Percentiles rank a stretch among this genome's conserved stretches.
phyloP scores from a whole-genome alignment of 2,888 invertebrate genomes.

The Tiliacea aurago region DNA sequence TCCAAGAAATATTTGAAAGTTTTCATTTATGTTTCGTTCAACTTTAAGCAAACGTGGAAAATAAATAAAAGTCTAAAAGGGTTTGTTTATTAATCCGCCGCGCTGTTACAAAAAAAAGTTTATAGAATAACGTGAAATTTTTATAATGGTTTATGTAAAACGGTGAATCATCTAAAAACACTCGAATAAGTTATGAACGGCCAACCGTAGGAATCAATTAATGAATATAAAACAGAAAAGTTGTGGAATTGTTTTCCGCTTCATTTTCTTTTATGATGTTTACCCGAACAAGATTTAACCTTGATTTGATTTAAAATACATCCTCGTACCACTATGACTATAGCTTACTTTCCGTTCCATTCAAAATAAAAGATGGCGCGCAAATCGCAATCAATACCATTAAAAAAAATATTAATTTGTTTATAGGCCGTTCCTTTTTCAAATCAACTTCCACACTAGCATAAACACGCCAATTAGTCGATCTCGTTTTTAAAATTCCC shows the following conservation, averaged over 20 bases:
- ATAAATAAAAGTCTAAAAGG: conserved; percentile 18
- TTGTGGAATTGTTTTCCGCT: conserved; percentile 40
- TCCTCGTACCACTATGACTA: neutral
- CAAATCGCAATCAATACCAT: neutral
- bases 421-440: conserved; percentile 31
- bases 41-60: conserved; percentile 18
- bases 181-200: conserved; percentile 36
- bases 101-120: conserved; percentile 20
- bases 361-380: conserved; percentile 9
- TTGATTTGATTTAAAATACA: conserved; percentile 22
- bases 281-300: conserved; percentile 22
- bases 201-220: conserved; percentile 53
- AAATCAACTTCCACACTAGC: conserved; percentile 28
- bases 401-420: neutral
- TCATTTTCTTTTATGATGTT: conserved; percentile 42
- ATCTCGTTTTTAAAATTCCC: conserved; percentile 43
- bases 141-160: conserved; percentile 15
- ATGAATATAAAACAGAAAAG: conserved; percentile 47
- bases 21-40: conserved; percentile 26
- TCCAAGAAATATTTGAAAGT: conserved; percentile 18
- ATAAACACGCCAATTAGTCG: conserved; percentile 47
- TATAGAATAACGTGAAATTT: conserved; percentile 9
- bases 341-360: neutral
- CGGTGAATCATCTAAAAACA: conserved; percentile 26
- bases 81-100: conserved; percentile 17